Evolutionary conservation across 1,140 invertebrate genomes (phyloP).

Genomic region (Lasaia peninsularis): DNA sequence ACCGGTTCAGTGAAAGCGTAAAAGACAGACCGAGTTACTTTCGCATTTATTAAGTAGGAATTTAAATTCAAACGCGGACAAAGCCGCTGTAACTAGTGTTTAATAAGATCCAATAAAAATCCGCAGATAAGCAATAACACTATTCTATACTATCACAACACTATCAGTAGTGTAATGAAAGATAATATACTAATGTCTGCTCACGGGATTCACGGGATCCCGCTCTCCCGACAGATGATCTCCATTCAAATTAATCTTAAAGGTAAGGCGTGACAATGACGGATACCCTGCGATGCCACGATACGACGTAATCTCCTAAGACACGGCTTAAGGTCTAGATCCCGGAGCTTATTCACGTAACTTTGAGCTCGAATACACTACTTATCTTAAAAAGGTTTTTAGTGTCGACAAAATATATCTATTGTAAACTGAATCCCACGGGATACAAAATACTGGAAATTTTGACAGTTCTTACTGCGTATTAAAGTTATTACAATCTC

Average conservation of each 20-base stretch:
- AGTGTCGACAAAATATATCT: background rate
- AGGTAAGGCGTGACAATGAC: conserved; percentile 11
- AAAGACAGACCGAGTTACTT: too few relatives aligned
- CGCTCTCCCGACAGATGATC: background rate
- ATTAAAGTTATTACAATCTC: too few relatives aligned
- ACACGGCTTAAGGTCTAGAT: conserved; percentile 1
- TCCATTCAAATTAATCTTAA: conserved; percentile 4
- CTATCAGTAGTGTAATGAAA: background rate
- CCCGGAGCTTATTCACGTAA: background rate
- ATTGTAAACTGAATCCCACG: too few relatives aligned
- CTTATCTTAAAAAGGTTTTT: background rate
- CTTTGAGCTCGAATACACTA: background rate
- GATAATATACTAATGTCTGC: background rate
- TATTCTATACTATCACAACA: too few relatives aligned
- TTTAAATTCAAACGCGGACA: too few relatives aligned
- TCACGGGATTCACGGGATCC: background rate
- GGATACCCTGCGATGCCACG: background rate
- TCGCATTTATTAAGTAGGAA: too few relatives aligned
- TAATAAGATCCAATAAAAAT: too few relatives aligned
- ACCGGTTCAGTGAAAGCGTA: too few relatives aligned
- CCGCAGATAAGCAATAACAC: too few relatives aligned
- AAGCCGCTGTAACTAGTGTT: too few relatives aligned
- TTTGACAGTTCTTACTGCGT: too few relatives aligned
- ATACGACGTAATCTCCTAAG: conserved; percentile 7
- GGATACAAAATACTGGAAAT: too few relatives aligned